Evolutionary conservation across 2,888 invertebrate genomes (phyloP).

Genomic region (Urechis unicinctus): DNA sequence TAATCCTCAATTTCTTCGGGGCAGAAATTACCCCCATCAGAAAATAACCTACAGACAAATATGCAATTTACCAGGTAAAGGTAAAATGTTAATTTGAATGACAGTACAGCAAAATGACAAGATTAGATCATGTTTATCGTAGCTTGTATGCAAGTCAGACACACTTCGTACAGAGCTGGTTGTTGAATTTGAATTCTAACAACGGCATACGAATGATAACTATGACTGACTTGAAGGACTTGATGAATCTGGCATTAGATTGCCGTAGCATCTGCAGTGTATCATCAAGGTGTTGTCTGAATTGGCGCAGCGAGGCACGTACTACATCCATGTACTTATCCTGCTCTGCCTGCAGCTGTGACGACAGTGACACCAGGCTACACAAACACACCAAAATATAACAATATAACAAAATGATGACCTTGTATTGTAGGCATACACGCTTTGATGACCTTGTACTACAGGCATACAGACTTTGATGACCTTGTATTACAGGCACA

Average conservation of each 20-base stretch:
- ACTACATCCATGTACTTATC: conserved; percentile 48
- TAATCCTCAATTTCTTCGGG: conserved; percentile 49
- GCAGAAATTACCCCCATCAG: conserved; percentile 51
- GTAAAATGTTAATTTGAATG: too few species aligned
- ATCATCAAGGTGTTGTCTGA: conserved; percentile 45
- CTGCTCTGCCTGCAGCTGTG: conserved; percentile 40
- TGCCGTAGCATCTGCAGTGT: conserved; percentile 46
- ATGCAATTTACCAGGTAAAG: not conserved
- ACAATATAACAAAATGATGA: not conserved
- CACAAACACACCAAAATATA: not conserved
- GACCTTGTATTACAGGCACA: not conserved
- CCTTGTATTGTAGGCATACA: not conserved
- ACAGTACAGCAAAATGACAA: too few species aligned
- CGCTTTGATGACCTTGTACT: too few species aligned
- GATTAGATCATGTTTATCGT: too few species aligned
- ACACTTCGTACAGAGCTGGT: too few species aligned
- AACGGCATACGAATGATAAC: not conserved
- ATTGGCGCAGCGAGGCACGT: conserved; percentile 42
- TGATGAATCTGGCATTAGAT: conserved; percentile 48
- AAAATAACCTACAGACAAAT: conserved; percentile 35
- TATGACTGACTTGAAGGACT: conserved; percentile 45
- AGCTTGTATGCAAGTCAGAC: too few species aligned
- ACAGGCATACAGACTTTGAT: too few species aligned
- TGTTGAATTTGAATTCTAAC: too few species aligned
- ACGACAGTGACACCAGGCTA: conserved; percentile 44